These are phyloP conservation scores for Rallus crepitans DNA, from an alignment of 2,797 vertebrate species.

Conservation along the genomic window DNA sequence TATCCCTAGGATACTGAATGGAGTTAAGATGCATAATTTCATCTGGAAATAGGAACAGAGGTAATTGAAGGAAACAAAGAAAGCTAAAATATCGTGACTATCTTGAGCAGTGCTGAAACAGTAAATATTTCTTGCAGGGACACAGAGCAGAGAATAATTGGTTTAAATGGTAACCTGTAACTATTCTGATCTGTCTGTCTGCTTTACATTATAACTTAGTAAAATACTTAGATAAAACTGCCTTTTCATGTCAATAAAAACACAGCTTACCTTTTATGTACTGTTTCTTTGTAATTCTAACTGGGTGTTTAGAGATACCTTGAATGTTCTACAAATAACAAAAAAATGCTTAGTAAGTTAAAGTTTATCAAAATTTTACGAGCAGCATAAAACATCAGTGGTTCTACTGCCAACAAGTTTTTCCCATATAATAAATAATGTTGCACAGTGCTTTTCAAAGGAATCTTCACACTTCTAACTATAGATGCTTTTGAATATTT, in stretches of 20 bases:
- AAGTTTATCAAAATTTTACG: background rate
- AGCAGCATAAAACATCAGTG: background rate
- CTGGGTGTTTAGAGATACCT: slow-evolving; percentile 89
- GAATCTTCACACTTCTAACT: background rate
- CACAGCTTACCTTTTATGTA: slow-evolving; percentile 80
- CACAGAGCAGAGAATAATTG: background rate
- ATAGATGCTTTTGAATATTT: background rate
- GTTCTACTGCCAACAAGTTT: background rate
- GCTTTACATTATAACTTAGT: background rate
- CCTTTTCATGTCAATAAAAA: background rate
- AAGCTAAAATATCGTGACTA: background rate
- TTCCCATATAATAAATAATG: background rate
- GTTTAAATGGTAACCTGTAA: background rate
- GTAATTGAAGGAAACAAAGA: background rate
- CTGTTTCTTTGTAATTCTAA: slow-evolving; percentile 84
- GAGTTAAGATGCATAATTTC: background rate
- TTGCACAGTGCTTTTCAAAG: background rate
- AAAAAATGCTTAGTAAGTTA: slow-evolving; percentile 9
- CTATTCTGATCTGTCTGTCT: background rate
- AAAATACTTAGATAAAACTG: background rate
- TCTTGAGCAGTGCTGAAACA: background rate
- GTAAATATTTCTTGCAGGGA: background rate
- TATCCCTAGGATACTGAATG: background rate
- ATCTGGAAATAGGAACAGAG: background rate
- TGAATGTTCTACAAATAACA: slow-evolving; percentile 89